Percentiles rank a stretch among this genome's conserved stretches.
phyloP scores from a whole-genome alignment of 2,888 invertebrate species.

The Atethmia centrago region DNA sequence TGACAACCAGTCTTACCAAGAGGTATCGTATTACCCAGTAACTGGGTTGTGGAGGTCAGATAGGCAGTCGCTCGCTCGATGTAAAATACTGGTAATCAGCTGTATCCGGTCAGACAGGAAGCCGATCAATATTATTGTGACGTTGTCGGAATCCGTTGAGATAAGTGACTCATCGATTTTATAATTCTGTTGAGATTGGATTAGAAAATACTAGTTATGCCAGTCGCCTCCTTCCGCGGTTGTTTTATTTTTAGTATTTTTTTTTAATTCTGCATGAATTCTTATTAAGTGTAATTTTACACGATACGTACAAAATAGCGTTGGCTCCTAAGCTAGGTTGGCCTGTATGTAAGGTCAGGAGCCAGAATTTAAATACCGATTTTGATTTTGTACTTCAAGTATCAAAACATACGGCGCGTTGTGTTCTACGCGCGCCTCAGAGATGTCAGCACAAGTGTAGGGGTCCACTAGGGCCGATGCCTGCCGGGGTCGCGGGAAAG shows the following conservation, averaged over 20 bases:
- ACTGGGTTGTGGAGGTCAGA: too few species aligned
- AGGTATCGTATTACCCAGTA: too few species aligned
- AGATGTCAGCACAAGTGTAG: too few species aligned
- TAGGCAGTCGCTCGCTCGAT: too few species aligned
- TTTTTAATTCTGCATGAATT: too few species aligned
- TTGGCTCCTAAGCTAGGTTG: neutral
- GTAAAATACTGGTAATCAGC: too few species aligned
- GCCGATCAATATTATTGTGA: conserved; percentile 9
- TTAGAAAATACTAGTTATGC: neutral
- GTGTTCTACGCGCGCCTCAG: too few species aligned
- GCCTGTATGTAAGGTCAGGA: neutral
- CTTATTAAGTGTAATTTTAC: neutral
- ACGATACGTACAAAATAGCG: neutral
- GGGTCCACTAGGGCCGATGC: too few species aligned
- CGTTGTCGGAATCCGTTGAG: neutral
- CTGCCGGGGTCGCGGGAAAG: too few species aligned
- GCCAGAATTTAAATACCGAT: neutral
- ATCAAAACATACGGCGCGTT: too few species aligned
- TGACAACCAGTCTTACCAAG: too few species aligned
- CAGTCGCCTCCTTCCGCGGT: neutral
- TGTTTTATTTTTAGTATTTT: neutral
- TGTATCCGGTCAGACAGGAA: too few species aligned
- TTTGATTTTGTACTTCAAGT: neutral
- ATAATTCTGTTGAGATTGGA: conserved; percentile 19
- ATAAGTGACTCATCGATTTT: conserved; percentile 5